Base-by-base conservation (phyloP, 2,113 vertebrate species). In the Serilophus lunatus region DNA sequence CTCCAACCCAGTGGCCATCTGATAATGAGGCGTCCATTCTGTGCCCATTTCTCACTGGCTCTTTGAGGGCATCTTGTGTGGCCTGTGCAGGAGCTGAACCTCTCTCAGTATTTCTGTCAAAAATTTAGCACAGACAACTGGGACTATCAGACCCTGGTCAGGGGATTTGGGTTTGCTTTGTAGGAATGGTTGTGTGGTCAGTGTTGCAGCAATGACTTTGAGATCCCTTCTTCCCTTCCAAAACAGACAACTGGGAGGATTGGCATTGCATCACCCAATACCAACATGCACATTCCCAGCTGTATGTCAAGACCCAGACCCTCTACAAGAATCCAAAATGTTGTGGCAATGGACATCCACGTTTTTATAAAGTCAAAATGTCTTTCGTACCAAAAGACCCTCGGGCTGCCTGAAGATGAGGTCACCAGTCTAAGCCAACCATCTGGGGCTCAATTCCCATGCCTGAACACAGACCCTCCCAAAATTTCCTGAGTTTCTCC, bases 1-100 rank as follows among this genome's bases (percentile, higher is more conserved):
- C 96, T 96, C 93, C 92, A 96, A 96, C 96, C 95, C 94, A 96
- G 94, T 94, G 92, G 72, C 80, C 80, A 49, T 53, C 56, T 61
- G 71, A 81, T 90, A 94, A 94, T 82, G 82, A 71, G 47, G 35
- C 60, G 0, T 54, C 82, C 51, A 35, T 51, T 45, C 72, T 38
- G 76, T 77, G 60, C 88, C 71, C 3, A 1, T 90, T 95, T 85
- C 36, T 60, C 86, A 59, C 54, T 36, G 76, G 64, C 33, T 83
- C 18, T 18, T 23, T 57, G 74, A 65, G 69, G 61, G 72, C 77
- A 60, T 81, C 92, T 78, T 4, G 0, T 45, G 80, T 36, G 24
- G 66, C 66, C 50, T 65, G 40, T 42, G 23, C 74, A n/a, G 31
- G 38, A 70, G 12, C 64, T 33, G 51, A 24, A 17, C 20, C 80